Percentiles rank a stretch among this genome's conserved stretches.
phyloP scores from a whole-genome alignment of 1,140 invertebrate genomes.

The Trichonephila inaurata region DNA sequence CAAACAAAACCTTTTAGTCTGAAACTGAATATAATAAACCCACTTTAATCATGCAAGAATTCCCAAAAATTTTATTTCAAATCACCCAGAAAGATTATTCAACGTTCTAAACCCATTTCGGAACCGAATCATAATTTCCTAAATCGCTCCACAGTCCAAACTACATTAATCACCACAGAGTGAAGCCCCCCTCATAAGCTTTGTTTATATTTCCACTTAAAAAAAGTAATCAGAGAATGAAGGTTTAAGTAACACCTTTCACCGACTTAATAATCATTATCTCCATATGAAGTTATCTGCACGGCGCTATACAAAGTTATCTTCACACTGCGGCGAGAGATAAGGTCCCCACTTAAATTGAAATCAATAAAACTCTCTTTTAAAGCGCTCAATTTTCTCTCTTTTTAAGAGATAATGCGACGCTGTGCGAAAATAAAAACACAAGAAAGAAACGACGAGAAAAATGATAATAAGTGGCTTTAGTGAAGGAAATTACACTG shows the following conservation, averaged over 20 bases:
- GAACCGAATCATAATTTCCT: neutral
- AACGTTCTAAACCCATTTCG: neutral
- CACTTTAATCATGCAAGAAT: too few relatives aligned
- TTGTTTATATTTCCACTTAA: constrained; percentile 28
- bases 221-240: constrained; percentile 34
- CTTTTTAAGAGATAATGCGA: constrained; percentile 42
- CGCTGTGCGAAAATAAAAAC: neutral
- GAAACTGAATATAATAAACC: too few relatives aligned
- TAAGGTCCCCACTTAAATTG: constrained; percentile 17
- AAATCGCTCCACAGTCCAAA: neutral
- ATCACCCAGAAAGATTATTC: too few relatives aligned
- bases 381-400: constrained; percentile 32
- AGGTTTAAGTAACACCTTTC: constrained; percentile 58
- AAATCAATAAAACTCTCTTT: constrained; percentile 61
- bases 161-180: neutral
- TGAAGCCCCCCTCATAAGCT: neutral
- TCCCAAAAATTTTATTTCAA: too few relatives aligned
- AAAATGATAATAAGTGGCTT: constrained; percentile 58
- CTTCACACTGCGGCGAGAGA: neutral
- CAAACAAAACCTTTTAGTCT: too few relatives aligned
- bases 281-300: constrained; percentile 17
- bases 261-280: constrained; percentile 62
- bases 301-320: neutral
- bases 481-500: constrained; percentile 53
- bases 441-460: neutral